Evolutionary conservation across 1,140 invertebrate genomes (phyloP).

Genomic region (Drosophila pectinifera): DNA sequence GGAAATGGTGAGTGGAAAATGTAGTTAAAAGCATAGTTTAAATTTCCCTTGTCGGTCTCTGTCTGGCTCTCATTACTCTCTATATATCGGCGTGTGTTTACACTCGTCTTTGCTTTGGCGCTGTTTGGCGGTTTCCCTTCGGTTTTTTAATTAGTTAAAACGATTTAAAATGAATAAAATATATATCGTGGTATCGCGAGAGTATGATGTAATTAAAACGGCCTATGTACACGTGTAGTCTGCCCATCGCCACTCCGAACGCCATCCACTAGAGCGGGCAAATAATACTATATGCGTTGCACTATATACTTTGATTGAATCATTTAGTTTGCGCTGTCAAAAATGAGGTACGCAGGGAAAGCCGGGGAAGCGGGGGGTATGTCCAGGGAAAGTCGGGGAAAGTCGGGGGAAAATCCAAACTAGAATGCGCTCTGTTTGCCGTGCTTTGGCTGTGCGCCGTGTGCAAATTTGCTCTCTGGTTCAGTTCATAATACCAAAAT

Average conservation of each 20-base stretch:
- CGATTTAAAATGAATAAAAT: constrained; percentile 67
- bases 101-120: constrained; percentile 44
- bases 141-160: constrained; percentile 81
- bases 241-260: constrained; percentile 3
- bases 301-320: constrained; percentile 32
- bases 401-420: constrained; percentile 5
- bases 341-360: constrained; percentile 48
- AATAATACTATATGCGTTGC: constrained; percentile 29
- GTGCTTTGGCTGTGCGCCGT: constrained; percentile 26
- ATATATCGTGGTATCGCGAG: constrained; percentile 40
- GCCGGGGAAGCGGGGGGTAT: neutral
- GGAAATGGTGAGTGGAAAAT: constrained; percentile 28
- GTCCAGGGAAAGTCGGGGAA: neutral
- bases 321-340: constrained; percentile 51
- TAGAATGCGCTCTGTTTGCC: constrained; percentile 30
- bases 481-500: constrained; percentile 69
- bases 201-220: constrained; percentile 57
- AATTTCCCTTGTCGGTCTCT: constrained; percentile 38
- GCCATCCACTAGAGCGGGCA: constrained; percentile 36
- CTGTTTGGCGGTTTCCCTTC: constrained; percentile 63
- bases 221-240: constrained; percentile 41
- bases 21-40: constrained; percentile 69
- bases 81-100: constrained; percentile 50
- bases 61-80: constrained; percentile 14
- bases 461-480: constrained; percentile 45